These are phyloP conservation scores for Phymorhynchus buccinoides DNA, from an alignment of 1,140 invertebrate genomes.

Conservation along the genomic window DNA sequence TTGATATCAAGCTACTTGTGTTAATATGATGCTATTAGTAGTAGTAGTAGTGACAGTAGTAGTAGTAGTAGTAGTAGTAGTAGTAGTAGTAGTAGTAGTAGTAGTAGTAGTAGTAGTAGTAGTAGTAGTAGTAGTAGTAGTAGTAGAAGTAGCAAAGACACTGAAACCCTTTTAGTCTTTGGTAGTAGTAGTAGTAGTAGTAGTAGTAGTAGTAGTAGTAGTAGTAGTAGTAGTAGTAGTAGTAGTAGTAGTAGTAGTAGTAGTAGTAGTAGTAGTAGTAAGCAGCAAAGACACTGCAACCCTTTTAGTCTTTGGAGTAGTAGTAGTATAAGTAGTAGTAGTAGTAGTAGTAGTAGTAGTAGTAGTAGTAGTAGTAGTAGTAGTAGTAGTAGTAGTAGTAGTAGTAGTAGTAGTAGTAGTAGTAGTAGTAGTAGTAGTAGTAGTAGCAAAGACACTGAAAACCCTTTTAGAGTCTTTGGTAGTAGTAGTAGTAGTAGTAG, in stretches of 20 bases:
- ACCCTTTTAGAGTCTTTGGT: too few species aligned
- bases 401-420: slow-evolving; percentile 35
- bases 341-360: slow-evolving; percentile 36
- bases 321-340: too few species aligned
- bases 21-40: too few species aligned
- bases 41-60: too few species aligned
- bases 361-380: slow-evolving; percentile 38
- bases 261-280: too few species aligned
- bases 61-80: too few species aligned
- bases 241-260: slow-evolving; percentile 29
- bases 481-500: slow-evolving; percentile 44
- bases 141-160: neutral
- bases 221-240: slow-evolving; percentile 37
- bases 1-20: too few species aligned
- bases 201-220: slow-evolving; percentile 34
- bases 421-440: slow-evolving; percentile 40
- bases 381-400: slow-evolving; percentile 41
- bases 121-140: slow-evolving; percentile 15
- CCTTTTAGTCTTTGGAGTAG: neutral
- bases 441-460: too few species aligned
- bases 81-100: neutral
- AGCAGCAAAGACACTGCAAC: too few species aligned
- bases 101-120: slow-evolving; percentile 35
- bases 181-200: slow-evolving; percentile 7
- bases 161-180: too few species aligned